phyloP scores from a whole-genome alignment of 1,140 invertebrate species.

The Ctenoplectra terminalis region DNA sequence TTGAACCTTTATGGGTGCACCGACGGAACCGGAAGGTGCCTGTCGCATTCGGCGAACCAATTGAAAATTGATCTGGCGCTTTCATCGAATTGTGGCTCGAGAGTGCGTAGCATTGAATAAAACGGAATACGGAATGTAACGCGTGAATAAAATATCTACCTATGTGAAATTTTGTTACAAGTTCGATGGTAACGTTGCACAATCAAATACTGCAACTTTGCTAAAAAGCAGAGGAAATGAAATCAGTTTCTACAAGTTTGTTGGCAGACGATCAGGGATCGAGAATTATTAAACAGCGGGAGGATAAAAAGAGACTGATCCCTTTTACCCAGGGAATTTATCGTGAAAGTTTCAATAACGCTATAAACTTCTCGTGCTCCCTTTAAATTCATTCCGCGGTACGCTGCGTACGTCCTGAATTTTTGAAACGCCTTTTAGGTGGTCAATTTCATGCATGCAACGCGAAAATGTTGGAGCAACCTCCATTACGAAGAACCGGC shows the following conservation, averaged over 20 bases:
- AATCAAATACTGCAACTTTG: background rate
- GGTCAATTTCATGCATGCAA: background rate
- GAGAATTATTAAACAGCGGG: background rate
- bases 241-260: background rate
- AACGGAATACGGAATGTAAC: background rate
- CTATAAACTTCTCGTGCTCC: background rate
- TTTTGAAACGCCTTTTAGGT: slow-evolving; percentile 15
- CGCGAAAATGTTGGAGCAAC: background rate
- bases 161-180: background rate
- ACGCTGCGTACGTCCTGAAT: background rate
- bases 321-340: background rate
- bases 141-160: background rate
- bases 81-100: too few species aligned
- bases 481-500: background rate
- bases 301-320: background rate
- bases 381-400: background rate
- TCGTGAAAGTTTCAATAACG: slow-evolving; percentile 15
- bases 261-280: slow-evolving; percentile 9
- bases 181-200: background rate
- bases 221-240: too few species aligned
- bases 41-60: background rate
- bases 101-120: too few species aligned
- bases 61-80: slow-evolving; percentile 13
- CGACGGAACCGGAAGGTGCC: background rate
- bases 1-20: slow-evolving; percentile 12